Percentiles rank a stretch among this genome's conserved stretches.
Conservation (phyloP, 2,888 invertebrate species). For the Drosophila peninsularis region DNA sequence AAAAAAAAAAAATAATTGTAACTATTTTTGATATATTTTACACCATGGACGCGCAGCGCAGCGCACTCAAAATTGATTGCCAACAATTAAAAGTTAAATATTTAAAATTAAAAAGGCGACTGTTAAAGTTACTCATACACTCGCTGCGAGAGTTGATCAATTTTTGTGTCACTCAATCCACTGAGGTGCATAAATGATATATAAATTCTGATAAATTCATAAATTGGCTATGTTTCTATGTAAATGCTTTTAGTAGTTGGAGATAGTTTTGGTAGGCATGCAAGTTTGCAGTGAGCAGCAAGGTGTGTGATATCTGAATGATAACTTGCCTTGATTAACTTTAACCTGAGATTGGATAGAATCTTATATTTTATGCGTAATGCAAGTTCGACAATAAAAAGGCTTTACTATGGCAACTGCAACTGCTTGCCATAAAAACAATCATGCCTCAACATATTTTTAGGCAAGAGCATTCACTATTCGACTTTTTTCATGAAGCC, state of each 20-base stretch:
- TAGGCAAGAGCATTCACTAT: background rate
- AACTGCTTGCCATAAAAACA: too few species aligned
- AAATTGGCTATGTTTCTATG: background rate
- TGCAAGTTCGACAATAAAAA: too few species aligned
- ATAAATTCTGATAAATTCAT: too few species aligned
- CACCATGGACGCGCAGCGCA: conserved; percentile 32
- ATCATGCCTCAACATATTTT: too few species aligned
- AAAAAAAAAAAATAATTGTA: conserved; percentile 21
- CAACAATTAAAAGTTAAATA: conserved; percentile 77
- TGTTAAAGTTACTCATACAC: conserved; percentile 26
- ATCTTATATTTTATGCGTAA: too few species aligned
- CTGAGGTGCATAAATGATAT: background rate
- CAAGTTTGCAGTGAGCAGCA: too few species aligned
- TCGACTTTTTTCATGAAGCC: background rate
- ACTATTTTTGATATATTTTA: conserved; percentile 65
- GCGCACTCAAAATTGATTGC: conserved; percentile 73
- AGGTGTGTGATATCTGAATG: too few species aligned
- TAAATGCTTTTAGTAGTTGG: background rate
- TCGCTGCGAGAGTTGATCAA: conserved; percentile 2
- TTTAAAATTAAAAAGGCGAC: conserved; percentile 73
- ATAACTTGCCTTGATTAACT: too few species aligned
- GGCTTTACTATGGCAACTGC: too few species aligned
- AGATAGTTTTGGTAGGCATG: background rate
- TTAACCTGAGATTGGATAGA: too few species aligned
- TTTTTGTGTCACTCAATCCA: background rate